These are phyloP conservation scores for Halotydeus destructor DNA, from an alignment of 1,140 invertebrate genomes.

Conservation along the genomic window DNA sequence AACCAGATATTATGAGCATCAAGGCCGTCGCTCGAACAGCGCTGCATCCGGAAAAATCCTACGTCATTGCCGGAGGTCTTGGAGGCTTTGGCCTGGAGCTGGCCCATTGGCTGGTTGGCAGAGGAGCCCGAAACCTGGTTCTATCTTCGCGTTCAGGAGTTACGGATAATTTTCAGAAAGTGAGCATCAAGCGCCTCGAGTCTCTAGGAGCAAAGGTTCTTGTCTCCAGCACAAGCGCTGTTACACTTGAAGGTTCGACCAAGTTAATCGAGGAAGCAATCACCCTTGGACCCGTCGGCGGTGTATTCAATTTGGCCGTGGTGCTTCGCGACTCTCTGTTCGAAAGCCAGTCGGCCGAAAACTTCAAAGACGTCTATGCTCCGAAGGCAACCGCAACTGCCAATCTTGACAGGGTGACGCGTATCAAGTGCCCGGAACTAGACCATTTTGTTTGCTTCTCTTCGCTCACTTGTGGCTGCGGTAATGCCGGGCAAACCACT, in stretches of 20 bases:
- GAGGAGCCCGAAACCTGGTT: slow-evolving; percentile 61
- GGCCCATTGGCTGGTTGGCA: slow-evolving; percentile 60
- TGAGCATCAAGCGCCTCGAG: slow-evolving; percentile 31
- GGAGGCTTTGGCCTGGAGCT: slow-evolving; percentile 88
- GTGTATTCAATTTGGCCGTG: slow-evolving; percentile 80
- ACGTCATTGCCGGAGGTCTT: slow-evolving; percentile 65
- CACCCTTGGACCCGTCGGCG: slow-evolving; percentile 53
- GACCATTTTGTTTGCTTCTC: slow-evolving; percentile 88
- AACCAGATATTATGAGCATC: slow-evolving; percentile 18
- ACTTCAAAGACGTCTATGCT: slow-evolving; percentile 43
- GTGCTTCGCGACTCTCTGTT: slow-evolving; percentile 61
- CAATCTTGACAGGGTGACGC: slow-evolving; percentile 46
- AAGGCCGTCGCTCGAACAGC: slow-evolving; percentile 48
- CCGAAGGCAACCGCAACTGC: slow-evolving; percentile 42
- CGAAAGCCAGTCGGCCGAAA: slow-evolving; percentile 58
- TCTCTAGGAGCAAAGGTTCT: slow-evolving; percentile 38
- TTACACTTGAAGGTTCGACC: slow-evolving; percentile 39
- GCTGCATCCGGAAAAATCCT: slow-evolving; percentile 66
- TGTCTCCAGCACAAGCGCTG: slow-evolving; percentile 44
- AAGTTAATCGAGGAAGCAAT: slow-evolving; percentile 33
- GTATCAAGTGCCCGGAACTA: slow-evolving; percentile 46
- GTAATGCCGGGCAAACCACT: slow-evolving; percentile 82
- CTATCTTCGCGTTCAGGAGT: slow-evolving; percentile 70
- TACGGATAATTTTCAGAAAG: slow-evolving; percentile 56
- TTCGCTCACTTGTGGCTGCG: slow-evolving; percentile 75